These are phyloP conservation scores for Tenrec ecaudatus DNA, from an alignment of 2,113 vertebrate genomes.

Conservation along the genomic window DNA sequence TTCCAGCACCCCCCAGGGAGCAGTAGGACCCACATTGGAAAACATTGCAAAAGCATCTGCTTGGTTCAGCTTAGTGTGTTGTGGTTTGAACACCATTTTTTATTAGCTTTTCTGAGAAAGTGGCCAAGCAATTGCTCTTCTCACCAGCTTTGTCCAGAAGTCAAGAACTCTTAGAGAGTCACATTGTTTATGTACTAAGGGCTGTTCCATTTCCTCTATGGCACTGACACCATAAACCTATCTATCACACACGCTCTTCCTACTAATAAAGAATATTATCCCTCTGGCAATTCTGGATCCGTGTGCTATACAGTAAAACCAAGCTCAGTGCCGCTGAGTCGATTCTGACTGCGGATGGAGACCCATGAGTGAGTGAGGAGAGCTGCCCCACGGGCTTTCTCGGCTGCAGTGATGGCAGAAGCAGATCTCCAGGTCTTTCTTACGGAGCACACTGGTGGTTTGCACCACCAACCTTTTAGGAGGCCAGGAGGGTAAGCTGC, in stretches of 20 bases:
- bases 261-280: not conserved
- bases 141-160: not conserved
- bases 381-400: not conserved
- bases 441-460: not conserved
- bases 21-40: too few relatives aligned
- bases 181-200: not conserved
- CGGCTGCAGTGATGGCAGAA: not conserved
- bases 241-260: not conserved
- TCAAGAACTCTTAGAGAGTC: not conserved
- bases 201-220: not conserved
- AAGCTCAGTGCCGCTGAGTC: not conserved
- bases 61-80: not conserved
- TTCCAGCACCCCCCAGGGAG: too few relatives aligned
- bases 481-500: not conserved
- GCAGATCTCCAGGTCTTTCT: not conserved
- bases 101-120: constrained; percentile 11
- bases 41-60: too few relatives aligned
- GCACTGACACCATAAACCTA: too few relatives aligned
- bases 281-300: constrained; percentile 14
- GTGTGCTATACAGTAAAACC: not conserved
- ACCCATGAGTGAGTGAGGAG: not conserved
- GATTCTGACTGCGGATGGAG: not conserved
- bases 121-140: not conserved
- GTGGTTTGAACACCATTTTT: not conserved
- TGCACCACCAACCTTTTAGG: not conserved